Evolutionary conservation across 2,113 vertebrate genomes (phyloP), one percentile per base, ranked within the genome.

Genomic region (Trochalopteron elliotii): DNA sequence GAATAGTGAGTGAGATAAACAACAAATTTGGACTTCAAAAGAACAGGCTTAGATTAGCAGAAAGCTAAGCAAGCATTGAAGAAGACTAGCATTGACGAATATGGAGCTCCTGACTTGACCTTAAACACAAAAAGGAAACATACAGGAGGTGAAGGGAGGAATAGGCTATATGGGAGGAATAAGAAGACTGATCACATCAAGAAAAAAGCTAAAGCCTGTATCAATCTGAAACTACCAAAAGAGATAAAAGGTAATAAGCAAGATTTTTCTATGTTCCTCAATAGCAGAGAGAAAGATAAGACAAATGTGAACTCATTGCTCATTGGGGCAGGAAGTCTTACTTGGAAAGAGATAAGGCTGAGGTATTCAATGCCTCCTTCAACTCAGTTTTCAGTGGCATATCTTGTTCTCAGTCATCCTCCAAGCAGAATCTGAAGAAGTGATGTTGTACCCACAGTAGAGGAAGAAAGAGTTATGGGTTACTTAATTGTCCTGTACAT

Each of bases 401-500:
- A 64, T 17, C 16, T 64, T 50, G 14, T 50, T 57, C 21, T 83
- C 45, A 30, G 35, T 20, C 35, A 65, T 28, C 6, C 45, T 69
- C 25, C 60, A 49, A 44, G 12, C 5, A 82, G n/a, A 82, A 40
- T 28, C 19, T 44, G 19, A 28, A 69, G 31, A 18, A 53, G 7
- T 7, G 9, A 74, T 44, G 28, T 18, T 27, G 12, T 49, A 71
- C 22, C 22, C 12, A 39, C 11, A 59, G 22, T 3, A 64, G 22
- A 69, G 15, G 5, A 77, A 81, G n/a, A 47, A 59, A 49, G 40
- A 67, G 6, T 39, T 77, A 28, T 12, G 8, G 21, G 50, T 76
- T 9, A 0, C 17, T 67, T 52, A 52, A 52, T 9, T 0, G 0
- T 31, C 37, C n/a, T 71, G 16, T 17, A 52, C 3, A 6, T 22